Evolutionary conservation across 2,888 invertebrate species (phyloP).

Genomic region (Orthosia gothica): DNA sequence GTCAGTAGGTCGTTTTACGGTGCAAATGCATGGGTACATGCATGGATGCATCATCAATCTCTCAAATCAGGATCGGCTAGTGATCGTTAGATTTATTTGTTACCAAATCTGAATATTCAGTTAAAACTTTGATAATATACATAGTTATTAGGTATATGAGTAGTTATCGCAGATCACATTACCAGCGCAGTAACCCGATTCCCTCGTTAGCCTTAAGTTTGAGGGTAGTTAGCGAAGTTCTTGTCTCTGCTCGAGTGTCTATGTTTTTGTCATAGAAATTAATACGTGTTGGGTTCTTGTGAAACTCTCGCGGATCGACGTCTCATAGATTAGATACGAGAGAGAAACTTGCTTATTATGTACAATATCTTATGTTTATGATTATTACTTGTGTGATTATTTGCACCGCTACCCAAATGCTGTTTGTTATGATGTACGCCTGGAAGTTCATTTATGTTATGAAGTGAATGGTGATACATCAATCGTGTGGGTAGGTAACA

Average conservation of each 20-base stretch:
- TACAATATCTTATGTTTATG: not conserved
- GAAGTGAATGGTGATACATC: too few species aligned
- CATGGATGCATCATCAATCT: too few species aligned
- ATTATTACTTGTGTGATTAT: conserved; percentile 1
- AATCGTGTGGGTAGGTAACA: too few species aligned
- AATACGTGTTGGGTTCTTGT: conserved; percentile 55
- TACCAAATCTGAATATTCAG: not conserved
- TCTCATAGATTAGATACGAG: conserved; percentile 2
- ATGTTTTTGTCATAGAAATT: conserved; percentile 59
- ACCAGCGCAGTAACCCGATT: conserved; percentile 44
- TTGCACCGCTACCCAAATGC: not conserved
- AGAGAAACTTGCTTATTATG: conserved; percentile 5
- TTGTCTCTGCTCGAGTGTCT: conserved; percentile 41
- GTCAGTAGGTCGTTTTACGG: too few species aligned
- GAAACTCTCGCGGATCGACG: conserved; percentile 13
- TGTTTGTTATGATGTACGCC: not conserved
- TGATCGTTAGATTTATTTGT: not conserved
- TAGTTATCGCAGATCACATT: conserved; percentile 35
- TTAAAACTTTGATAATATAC: not conserved
- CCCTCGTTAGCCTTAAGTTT: conserved; percentile 52
- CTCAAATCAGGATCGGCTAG: not conserved
- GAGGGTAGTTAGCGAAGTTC: conserved; percentile 56
- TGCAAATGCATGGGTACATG: too few species aligned
- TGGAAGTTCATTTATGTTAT: not conserved
- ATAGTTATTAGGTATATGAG: conserved; percentile 1